Base-by-base conservation (phyloP, 1,140 invertebrate genomes). In the Pseudachorutes palmiensis region DNA sequence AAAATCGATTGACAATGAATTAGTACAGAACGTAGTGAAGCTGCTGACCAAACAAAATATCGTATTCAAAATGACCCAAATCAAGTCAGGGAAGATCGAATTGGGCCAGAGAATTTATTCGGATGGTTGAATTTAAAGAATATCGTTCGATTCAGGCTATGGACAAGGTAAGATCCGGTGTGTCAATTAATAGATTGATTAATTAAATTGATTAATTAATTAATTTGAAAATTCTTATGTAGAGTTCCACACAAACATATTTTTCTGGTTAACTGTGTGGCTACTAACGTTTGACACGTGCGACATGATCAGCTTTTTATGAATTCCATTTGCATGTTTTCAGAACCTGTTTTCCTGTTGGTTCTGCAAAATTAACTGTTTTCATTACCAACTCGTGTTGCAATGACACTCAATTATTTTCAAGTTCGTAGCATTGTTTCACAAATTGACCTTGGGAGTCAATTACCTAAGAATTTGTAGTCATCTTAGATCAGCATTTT, bases 101-200 rank as follows among this genome's bases (percentile, higher is more conserved):
- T 64, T 22, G 12, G 41, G 9, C 1, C 2, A 9, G 3, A 5
- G 2, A 64, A 64, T 64, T 51, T 64, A 29, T 64, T 64, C 31
- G 5, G 22, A 5, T 64, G 62, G 62, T 14, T 64, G 2, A 64
- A 64, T 26, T 30, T 49, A 28, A 64, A 64, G 24, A 48, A 64
- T 64, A 22, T 3, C 24, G 48, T 64, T 19, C 2, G 48, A 30
- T 64, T 64, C 30, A 24, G 36, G 30, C 26, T 64, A 64, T 64
- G 62, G 62, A 64, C 61, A 62, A 36, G 61, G 61, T 62, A 41
- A 30, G 31, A 30, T 12, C 12, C 2, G 12, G n/a, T 32, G 3
- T 2, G 24, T 3, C 31, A 30, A 60, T 29, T 29, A 28, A 60
- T 16, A 29, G 14, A 30, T 60, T 60, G 5, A 12, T 26, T 14